A percentile compares a stretch with the other conserved stretches of the same genome.
These are phyloP conservation scores for Cebidichthys violaceus DNA, from an alignment of 2,113 vertebrate genomes.

Conservation along the genomic window DNA sequence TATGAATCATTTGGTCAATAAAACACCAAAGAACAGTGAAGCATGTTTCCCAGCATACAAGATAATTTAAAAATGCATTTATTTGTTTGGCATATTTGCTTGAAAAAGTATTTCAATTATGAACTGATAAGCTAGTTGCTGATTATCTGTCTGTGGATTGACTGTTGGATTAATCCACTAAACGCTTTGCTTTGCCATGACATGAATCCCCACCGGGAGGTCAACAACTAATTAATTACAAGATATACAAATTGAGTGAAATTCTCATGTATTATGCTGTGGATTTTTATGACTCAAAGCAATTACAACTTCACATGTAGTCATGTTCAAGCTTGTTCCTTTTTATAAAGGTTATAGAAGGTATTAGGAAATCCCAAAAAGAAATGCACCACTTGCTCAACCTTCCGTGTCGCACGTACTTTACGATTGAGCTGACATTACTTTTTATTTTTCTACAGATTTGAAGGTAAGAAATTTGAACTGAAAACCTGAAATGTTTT, in stretches of 20 bases:
- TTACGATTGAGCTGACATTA: not conserved
- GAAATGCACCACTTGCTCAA: not conserved
- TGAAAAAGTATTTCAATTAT: not conserved
- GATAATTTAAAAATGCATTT: not conserved
- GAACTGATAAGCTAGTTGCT: not conserved
- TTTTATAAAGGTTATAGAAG: not conserved
- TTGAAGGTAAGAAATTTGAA: constrained; percentile 15
- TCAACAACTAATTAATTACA: not conserved
- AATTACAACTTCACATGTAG: not conserved
- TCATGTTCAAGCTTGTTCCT: not conserved
- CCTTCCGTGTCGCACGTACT: not conserved
- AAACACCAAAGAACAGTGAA: not conserved
- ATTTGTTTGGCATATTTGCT: not conserved
- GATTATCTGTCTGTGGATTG: not conserved
- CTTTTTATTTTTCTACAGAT: constrained; percentile 11
- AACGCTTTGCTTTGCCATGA: not conserved
- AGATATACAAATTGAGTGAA: not conserved
- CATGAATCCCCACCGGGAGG: not conserved
- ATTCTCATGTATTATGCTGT: not conserved
- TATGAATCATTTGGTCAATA: not conserved
- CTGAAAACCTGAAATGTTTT: constrained; percentile 41
- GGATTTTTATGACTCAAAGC: not conserved
- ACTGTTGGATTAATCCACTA: not conserved
- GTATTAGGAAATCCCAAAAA: not conserved
- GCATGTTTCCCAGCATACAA: not conserved